phyloP scores from a whole-genome alignment of 1,140 invertebrate species.

The Mactra quadrangularis region DNA sequence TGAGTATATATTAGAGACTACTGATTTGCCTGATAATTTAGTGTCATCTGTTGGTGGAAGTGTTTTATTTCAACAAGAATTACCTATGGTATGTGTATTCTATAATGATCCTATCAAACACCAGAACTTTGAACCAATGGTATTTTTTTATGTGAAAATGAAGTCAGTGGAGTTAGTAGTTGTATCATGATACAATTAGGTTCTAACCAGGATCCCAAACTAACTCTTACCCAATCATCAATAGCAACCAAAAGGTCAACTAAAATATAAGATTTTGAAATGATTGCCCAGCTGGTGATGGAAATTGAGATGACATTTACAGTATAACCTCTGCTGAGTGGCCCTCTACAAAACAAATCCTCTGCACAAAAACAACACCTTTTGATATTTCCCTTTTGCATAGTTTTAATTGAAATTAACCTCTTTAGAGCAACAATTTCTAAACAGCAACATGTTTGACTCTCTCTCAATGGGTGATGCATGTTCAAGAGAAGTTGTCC shows the following conservation, averaged over 20 bases:
- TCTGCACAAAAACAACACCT: too few species aligned
- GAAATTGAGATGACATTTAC: neutral
- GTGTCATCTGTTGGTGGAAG: conserved; percentile 66
- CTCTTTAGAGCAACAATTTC: too few species aligned
- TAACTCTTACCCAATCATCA: neutral
- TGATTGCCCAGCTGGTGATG: neutral
- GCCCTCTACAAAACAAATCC: too few species aligned
- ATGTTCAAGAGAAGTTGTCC: too few species aligned
- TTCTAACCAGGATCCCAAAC: neutral
- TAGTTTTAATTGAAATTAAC: too few species aligned
- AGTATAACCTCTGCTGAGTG: too few species aligned
- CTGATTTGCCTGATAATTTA: conserved; percentile 74
- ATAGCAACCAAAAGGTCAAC: neutral
- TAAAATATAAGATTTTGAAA: too few species aligned
- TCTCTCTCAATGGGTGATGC: too few species aligned
- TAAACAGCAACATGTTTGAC: too few species aligned
- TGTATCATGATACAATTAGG: neutral
- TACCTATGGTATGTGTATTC: conserved; percentile 62
- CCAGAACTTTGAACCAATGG: neutral
- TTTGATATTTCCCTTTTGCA: too few species aligned
- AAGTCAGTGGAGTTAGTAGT: too few species aligned
- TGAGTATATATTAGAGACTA: conserved; percentile 72
- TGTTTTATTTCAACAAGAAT: conserved; percentile 68
- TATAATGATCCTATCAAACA: neutral
- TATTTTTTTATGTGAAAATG: too few species aligned